Evolutionary conservation across 53 echinoderm and acorn worm species (phyloP).

Genomic region (Luidia sarsii): DNA sequence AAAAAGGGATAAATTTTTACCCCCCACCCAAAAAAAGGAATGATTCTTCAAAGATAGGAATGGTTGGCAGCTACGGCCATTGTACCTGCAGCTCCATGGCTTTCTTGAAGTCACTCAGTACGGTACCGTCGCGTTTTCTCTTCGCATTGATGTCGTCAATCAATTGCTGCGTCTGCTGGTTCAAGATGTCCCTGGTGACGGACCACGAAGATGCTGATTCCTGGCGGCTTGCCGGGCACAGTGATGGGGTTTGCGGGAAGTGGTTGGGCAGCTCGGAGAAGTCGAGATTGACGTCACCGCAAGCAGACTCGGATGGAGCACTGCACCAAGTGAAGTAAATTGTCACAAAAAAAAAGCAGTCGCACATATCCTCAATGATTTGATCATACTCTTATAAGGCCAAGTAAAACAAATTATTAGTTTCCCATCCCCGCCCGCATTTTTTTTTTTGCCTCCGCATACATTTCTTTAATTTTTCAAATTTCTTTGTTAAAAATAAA

Average conservation of each 20-base stretch:
- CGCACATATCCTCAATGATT: neutral
- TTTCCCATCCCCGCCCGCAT: no score
- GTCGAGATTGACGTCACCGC: neutral
- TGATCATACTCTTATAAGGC: neutral
- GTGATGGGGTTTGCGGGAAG: neutral
- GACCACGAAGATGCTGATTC: neutral
- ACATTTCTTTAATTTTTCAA: neutral
- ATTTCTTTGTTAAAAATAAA: neutral
- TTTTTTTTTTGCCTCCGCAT: neutral
- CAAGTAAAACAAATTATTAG: no score
- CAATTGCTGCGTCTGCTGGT: constrained; percentile 76
- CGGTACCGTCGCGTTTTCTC: constrained; percentile 82
- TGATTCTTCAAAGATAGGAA: no score
- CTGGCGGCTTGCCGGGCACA: neutral
- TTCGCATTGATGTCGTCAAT: constrained; percentile 94
- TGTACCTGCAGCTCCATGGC: constrained; percentile 77
- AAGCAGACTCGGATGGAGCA: constrained; percentile 42
- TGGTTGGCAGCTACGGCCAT: no score
- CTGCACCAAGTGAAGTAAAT: neutral
- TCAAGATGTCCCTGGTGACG: constrained; percentile 72
- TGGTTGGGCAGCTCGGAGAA: neutral
- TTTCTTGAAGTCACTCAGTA: constrained; percentile 88
- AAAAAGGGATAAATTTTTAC: no score
- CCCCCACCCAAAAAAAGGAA: no score
- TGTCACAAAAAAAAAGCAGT: neutral